Evolutionary conservation across 2,797 vertebrate genomes (phyloP), one percentile per base, ranked within the genome.

Genomic region (Anableps anableps): DNA sequence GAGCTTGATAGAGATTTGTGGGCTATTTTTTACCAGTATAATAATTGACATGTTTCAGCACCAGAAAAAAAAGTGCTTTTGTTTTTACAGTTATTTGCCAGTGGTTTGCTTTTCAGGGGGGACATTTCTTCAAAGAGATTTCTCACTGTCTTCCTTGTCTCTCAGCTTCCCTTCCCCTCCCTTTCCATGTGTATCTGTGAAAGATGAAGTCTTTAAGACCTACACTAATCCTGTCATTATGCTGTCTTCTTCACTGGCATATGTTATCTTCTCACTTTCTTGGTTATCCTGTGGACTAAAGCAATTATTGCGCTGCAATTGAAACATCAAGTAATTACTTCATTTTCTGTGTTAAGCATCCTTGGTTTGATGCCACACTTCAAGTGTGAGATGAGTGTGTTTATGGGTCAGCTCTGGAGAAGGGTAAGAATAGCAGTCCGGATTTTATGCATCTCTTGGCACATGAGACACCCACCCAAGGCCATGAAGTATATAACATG

Each of bases 311-410:
- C 5, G 90, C 95, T 88, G 91, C 95, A 97, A 97, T 98, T 94
- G 95, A 96, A 96, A 97, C 95, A 94, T 94, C 72, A 87, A 96
- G 94, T 97, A 97, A 97, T 99, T 97, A 96, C 96, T 97, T 97
- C 93, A 96, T 96, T 97, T 96, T 96, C 95, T 95, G 95, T 95
- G 93, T 96, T 88, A 94, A 95, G 97, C 96, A 91, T 90, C 82
- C 93, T 96, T 96, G 95, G 95, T 96, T 96, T 96, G 96, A 96
- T 94, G 94, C 94, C 88, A 95, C 75, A 50, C 85, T 92, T 91
- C 77, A 84, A 91, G 89, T 91, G 91, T 87, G 88, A 91, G 92
- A 92, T 51, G 89, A 88, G 83, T 88, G 89, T 88, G 86, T 91
- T 94, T 94, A 95, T 93, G 96, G 97, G 96, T 97, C 97, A 97